phyloP scores from a whole-genome alignment of 2,888 invertebrate genomes.

The Pyrgus malvae region DNA sequence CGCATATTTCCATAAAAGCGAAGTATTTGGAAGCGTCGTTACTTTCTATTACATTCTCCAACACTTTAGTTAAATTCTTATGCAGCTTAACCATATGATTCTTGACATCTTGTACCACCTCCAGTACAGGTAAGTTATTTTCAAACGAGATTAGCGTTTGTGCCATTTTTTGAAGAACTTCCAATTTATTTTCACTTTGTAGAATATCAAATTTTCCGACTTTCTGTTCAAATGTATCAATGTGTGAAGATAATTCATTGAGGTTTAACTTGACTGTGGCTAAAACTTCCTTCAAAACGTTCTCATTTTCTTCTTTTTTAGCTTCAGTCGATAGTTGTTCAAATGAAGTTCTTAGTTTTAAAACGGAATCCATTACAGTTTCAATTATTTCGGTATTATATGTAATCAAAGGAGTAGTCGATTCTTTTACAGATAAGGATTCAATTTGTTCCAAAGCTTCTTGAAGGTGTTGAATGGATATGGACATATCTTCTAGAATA shows the following conservation, averaged over 20 bases:
- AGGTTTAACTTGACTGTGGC: slow-evolving; percentile 59
- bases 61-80: slow-evolving; percentile 77
- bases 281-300: slow-evolving; percentile 55
- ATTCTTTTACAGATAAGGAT: slow-evolving; percentile 78
- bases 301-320: slow-evolving; percentile 47
- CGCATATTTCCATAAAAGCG: slow-evolving; percentile 62
- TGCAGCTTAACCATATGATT: slow-evolving; percentile 61
- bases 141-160: slow-evolving; percentile 69
- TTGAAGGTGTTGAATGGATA: slow-evolving; percentile 75
- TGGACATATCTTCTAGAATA: slow-evolving; percentile 69
- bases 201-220: slow-evolving; percentile 65
- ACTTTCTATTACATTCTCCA: slow-evolving; percentile 81
- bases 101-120: slow-evolving; percentile 52
- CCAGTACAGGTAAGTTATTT: slow-evolving; percentile 60
- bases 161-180: slow-evolving; percentile 70
- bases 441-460: slow-evolving; percentile 71
- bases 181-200: slow-evolving; percentile 69
- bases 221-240: slow-evolving; percentile 53
- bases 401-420: slow-evolving; percentile 55
- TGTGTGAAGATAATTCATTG: slow-evolving; percentile 56
- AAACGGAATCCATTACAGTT: slow-evolving; percentile 83
- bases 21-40: slow-evolving; percentile 69
- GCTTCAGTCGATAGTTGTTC: slow-evolving; percentile 66
- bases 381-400: slow-evolving; percentile 84
- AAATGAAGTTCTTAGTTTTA: slow-evolving; percentile 83